phyloP scores from a whole-genome alignment of 2,888 invertebrate genomes.

The Syritta pipiens region DNA sequence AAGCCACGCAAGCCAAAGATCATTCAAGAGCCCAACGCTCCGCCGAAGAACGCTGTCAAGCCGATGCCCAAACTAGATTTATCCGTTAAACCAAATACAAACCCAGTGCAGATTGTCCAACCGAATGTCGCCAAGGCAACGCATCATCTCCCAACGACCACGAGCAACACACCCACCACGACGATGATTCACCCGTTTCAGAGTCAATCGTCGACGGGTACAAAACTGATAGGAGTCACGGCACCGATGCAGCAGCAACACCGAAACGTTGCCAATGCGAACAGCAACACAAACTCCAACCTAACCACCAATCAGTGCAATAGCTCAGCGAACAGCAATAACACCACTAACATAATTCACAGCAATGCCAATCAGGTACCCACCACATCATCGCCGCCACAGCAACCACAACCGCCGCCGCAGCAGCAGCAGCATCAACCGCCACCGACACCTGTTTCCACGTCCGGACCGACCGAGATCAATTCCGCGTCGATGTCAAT shows the following conservation, averaged over 20 bases:
- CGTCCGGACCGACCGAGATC: slow-evolving; percentile 45
- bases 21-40: slow-evolving; percentile 41
- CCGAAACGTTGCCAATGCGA: slow-evolving; percentile 22
- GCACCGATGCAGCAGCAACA: slow-evolving; percentile 79
- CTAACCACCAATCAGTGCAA: slow-evolving; percentile 50
- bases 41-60: slow-evolving; percentile 77
- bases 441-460: slow-evolving; percentile 70
- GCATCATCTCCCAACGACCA: slow-evolving; percentile 62
- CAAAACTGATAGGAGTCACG: slow-evolving; percentile 77
- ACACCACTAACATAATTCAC: slow-evolving; percentile 36
- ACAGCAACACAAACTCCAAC: slow-evolving; percentile 25
- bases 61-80: slow-evolving; percentile 78
- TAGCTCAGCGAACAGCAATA: slow-evolving; percentile 45
- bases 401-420: slow-evolving; percentile 38
- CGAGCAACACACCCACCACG: slow-evolving; percentile 71
- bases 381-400: slow-evolving; percentile 55
- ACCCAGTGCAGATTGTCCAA: slow-evolving; percentile 78
- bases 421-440: slow-evolving; percentile 61
- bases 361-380: slow-evolving; percentile 66
- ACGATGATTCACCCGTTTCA: slow-evolving; percentile 76
- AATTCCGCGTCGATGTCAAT: slow-evolving; percentile 33
- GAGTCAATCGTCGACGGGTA: slow-evolving; percentile 75
- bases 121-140: slow-evolving; percentile 75
- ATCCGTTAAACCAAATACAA: slow-evolving; percentile 77
- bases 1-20: slow-evolving; percentile 72